Base-by-base conservation (phyloP, 1,140 invertebrate genomes). In the Drosophila bocki region DNA sequence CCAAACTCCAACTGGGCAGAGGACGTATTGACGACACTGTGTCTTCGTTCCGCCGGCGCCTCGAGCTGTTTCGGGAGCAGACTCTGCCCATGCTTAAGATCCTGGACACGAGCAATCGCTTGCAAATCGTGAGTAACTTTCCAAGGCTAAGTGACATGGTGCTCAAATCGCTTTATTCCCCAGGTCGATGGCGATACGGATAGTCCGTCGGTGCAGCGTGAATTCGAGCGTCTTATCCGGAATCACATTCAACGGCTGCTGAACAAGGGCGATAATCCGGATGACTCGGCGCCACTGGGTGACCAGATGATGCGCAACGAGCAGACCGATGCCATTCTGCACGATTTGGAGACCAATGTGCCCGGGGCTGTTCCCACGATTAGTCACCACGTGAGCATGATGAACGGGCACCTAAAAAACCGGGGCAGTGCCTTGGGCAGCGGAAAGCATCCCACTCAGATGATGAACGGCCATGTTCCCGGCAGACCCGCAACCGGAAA, bases 31-130 rank as follows among this genome's bases (percentile, higher is more conserved):
- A 98, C 85, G 97, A 98, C 92, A 97, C 96, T 17, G 96, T 97
- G 4, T 95, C 96, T 2, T 97, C 97, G 2, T 97, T 98, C 84
- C 93, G 96, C 19, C 95, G 96, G 69, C 94, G 97, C 19, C 93
- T 99, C 29, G 96, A 97, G 88, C 94, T 97, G 65, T 99, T 98
- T 92, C 94, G 97, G 2, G 96, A 98, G 84, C 94, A 96, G 19
- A 97, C 97, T 7, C 93, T 98, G 60, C 97, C 97, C 1, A 97
- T 97, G 95, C 94, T 98, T 22, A 98, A 98, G 93, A 94, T 94
- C 1, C 93, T 98, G 90, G 97, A 98, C 78, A 96, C 95, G 65
- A 95, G 96, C 58, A 95, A 95, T 85, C 94, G 97, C 15, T 93
- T 98, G 22, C 95, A 95, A 45, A 97, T 98, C 72, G 97, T 97